Base-by-base conservation (phyloP, 2,113 vertebrate species). In the Oncorhynchus keta region DNA sequence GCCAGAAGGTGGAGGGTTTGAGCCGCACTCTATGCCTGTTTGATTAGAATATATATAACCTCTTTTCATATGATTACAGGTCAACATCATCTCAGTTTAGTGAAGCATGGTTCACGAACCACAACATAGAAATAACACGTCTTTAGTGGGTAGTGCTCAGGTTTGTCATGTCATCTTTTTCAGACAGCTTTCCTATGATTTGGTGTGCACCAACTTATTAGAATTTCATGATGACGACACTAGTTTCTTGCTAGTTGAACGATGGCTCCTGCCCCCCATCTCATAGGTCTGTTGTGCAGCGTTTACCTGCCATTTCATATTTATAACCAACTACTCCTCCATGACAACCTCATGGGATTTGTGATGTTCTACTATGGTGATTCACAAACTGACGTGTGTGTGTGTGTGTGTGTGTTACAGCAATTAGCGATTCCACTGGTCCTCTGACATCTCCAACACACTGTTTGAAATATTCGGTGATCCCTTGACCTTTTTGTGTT, bases 281-380 rank as follows among this genome's bases (percentile, higher is more conserved):
- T 72, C 48, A n/a, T 12, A 64, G 76, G 74, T 70, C 77, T 12
- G 22, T 75, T 68, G 76, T 6, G 45, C 73, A 69, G 64, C 81
- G 62, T 82, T 85, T 84, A 87, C 86, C 86, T 87, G 83, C 73
- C 78, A 55, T 55, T 9, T 9, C 0, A 45, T 45, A 45, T 55
- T 16, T 85, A 82, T 77, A 87, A 82, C 85, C 87, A 91, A 87
- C 80, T 89, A 6, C 65, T 45, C 48, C 12, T 68, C 61, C 32
- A 2, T 30, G 66, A 71, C 66, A 81, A 72, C 77, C 77, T 72
- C 57, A 9, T 65, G 81, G 68, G 74, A 81, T 77, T 61, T 45
- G 72, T 75, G 74, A 77, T 86, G 79, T 70, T n/a, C 18, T 55
- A 30, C 32, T 55, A 55, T 55, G 59, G 69, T 86, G 85, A 89